phyloP scores from a whole-genome alignment of 2,888 invertebrate genomes.

The Hyles lineata region DNA sequence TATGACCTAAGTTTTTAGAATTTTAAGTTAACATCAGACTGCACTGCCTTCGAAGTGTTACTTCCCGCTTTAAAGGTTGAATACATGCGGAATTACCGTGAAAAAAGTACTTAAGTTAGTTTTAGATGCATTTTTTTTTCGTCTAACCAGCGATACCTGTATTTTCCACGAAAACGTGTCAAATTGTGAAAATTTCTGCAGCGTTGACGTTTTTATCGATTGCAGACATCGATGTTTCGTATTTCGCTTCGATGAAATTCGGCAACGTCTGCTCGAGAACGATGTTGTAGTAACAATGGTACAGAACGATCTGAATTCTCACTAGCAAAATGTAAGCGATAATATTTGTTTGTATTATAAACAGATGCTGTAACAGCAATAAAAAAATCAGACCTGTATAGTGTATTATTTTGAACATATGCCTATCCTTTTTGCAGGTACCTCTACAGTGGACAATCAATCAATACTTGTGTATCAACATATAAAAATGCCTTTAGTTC shows the following conservation, averaged over 20 bases:
- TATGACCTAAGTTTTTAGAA: slow-evolving; percentile 61
- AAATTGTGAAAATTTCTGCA: slow-evolving; percentile 24
- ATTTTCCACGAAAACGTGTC: slow-evolving; percentile 52
- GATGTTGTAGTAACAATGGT: slow-evolving; percentile 54
- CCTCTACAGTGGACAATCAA: background rate
- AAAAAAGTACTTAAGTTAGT: slow-evolving; percentile 75
- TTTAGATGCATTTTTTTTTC: slow-evolving; percentile 61
- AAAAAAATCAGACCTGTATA: slow-evolving; percentile 77
- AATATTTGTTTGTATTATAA: slow-evolving; percentile 80
- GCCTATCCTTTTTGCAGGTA: background rate
- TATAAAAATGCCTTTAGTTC: too few species aligned
- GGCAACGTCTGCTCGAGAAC: background rate
- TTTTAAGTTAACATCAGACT: slow-evolving; percentile 59
- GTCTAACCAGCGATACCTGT: slow-evolving; percentile 45
- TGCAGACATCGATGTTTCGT: slow-evolving; percentile 5
- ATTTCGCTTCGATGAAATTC: slow-evolving; percentile 7
- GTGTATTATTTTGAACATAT: slow-evolving; percentile 50
- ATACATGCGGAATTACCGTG: slow-evolving; percentile 48
- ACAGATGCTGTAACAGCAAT: slow-evolving; percentile 83
- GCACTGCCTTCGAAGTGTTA: slow-evolving; percentile 64
- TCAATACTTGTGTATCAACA: too few species aligned
- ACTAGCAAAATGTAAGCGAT: slow-evolving; percentile 77
- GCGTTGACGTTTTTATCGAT: background rate
- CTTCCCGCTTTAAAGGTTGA: slow-evolving; percentile 53
- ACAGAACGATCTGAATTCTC: slow-evolving; percentile 75